These are phyloP conservation scores for Dicaeum eximium DNA, from an alignment of 2,113 vertebrate genomes.

Conservation along the genomic window DNA sequence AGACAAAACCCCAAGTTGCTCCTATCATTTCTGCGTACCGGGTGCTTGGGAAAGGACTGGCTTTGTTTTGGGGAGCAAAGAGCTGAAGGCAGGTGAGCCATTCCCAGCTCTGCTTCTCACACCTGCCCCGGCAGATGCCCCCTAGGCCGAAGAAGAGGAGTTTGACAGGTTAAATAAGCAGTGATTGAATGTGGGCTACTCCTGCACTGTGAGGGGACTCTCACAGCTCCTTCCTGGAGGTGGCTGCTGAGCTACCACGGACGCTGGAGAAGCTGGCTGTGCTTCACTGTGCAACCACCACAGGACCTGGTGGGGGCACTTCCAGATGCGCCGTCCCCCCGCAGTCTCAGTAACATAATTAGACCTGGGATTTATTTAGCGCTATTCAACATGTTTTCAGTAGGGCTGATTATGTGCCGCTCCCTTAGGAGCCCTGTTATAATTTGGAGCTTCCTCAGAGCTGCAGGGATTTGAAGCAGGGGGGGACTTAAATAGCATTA, in stretches of 20 bases:
- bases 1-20: not conserved
- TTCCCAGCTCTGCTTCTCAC: not conserved
- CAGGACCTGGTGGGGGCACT: not conserved
- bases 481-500: constrained; percentile 19
- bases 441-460: constrained; percentile 51
- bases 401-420: constrained; percentile 2
- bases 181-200: not conserved
- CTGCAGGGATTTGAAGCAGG: constrained; percentile 11
- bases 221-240: not conserved
- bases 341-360: constrained; percentile 30
- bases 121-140: not conserved
- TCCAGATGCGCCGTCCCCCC: constrained; percentile 19
- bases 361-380: constrained; percentile 32
- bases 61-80: not conserved
- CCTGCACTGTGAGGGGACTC: not conserved
- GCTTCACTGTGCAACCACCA: not conserved
- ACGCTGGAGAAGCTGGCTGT: not conserved
- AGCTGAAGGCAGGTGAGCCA: not conserved
- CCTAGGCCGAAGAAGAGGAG: not conserved
- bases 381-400: constrained; percentile 4
- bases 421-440: constrained; percentile 34
- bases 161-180: constrained; percentile 31
- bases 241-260: not conserved
- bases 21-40: fast-evolving
- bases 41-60: not conserved